Evolutionary conservation across 1,140 invertebrate genomes (phyloP).

Genomic region (Ips nitidus): DNA sequence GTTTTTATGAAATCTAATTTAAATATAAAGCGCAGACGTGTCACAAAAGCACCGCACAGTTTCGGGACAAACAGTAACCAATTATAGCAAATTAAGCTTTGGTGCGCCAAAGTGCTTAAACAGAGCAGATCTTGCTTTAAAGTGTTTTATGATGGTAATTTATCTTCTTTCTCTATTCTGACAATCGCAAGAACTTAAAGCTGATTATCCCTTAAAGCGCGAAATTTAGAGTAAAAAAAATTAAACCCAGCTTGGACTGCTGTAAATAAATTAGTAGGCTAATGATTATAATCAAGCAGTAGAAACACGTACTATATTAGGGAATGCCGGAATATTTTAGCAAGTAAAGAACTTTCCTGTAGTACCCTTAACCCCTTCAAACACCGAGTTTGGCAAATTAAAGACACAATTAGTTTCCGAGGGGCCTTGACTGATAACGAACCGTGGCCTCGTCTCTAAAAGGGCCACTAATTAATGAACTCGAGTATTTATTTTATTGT

Average conservation of each 20-base stretch:
- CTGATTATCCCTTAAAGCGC: no score
- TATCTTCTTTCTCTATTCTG: background rate
- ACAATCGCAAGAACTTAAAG: no score
- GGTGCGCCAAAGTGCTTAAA: conserved; percentile 17
- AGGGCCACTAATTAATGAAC: conserved; percentile 33
- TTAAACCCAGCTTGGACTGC: no score
- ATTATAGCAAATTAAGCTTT: conserved; percentile 20
- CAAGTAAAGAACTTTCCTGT: conserved; percentile 12
- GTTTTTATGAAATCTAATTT: conserved; percentile 21
- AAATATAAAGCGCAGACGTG: conserved; percentile 14
- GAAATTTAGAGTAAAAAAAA: no score
- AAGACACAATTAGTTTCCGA: conserved; percentile 34
- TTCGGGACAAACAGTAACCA: conserved; percentile 15
- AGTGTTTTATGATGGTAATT: conserved; percentile 7
- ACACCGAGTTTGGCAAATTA: conserved; percentile 34
- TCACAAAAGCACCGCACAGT: conserved; percentile 18
- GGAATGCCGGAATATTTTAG: conserved; percentile 4
- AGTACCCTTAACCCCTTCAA: conserved; percentile 24
- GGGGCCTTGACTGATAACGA: conserved; percentile 32
- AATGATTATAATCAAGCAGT: background rate
- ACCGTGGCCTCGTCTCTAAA: conserved; percentile 28
- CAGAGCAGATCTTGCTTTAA: conserved; percentile 6
- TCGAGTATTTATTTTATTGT: conserved; percentile 36
- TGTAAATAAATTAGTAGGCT: no score
- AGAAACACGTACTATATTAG: background rate